Evolutionary conservation across 2,888 invertebrate genomes (phyloP).

Genomic region (Iselma pallidipennis): DNA sequence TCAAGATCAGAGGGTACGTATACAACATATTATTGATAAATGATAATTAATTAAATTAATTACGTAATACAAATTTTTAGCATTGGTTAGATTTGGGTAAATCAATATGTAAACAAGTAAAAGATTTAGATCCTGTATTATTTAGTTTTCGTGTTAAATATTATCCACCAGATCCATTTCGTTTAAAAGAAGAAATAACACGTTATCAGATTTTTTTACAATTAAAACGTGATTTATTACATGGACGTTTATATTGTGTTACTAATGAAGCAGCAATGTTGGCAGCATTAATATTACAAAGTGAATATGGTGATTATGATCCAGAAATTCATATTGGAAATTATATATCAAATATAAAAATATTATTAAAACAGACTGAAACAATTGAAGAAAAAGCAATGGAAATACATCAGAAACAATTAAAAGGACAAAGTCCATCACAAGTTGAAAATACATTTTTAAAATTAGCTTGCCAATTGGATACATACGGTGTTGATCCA

Average conservation of each 20-base stretch:
- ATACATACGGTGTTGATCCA: constrained; percentile 97
- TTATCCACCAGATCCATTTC: constrained; percentile 93
- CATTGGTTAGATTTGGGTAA: constrained; percentile 94
- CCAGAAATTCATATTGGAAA: constrained; percentile 84
- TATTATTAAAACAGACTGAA: constrained; percentile 90
- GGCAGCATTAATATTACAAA: constrained; percentile 91
- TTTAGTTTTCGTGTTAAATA: constrained; percentile 98
- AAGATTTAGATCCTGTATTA: constrained; percentile 89
- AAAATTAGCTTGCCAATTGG: constrained; percentile 86
- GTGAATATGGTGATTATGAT: constrained; percentile 94
- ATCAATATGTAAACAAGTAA: constrained; percentile 88
- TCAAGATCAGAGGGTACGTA: constrained; percentile 79
- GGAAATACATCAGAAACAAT: constrained; percentile 85
- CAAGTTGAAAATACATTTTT: constrained; percentile 91
- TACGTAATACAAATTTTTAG: constrained; percentile 57
- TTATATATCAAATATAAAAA: constrained; percentile 89
- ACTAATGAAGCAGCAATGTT: constrained; percentile 86
- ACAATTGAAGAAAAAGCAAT: constrained; percentile 91
- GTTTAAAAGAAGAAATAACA: constrained; percentile 91
- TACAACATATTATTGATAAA: constrained; percentile 10
- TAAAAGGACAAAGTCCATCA: constrained; percentile 83
- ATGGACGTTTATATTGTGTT: constrained; percentile 92
- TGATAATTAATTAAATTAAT: constrained; percentile 17
- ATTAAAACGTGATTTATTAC: constrained; percentile 89
- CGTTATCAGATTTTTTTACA: constrained; percentile 94